Evolutionary conservation across 2,888 invertebrate genomes (phyloP).

Genomic region (Monoplex corrugatus): DNA sequence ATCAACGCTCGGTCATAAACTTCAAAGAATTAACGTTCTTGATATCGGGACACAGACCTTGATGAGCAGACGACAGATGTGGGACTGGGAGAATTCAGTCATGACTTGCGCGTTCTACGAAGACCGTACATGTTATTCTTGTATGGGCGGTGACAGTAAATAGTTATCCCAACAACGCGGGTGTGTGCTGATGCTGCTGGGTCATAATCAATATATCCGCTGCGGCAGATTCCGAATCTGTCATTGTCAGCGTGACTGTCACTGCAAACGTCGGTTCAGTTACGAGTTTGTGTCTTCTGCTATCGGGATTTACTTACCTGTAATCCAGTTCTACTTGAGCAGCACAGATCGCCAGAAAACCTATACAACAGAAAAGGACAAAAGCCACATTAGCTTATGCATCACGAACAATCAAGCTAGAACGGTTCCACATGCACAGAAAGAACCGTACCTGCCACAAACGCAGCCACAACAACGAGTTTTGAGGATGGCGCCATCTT

Average conservation of each 20-base stretch:
- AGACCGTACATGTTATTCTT: neutral
- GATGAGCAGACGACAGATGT: too few relatives aligned
- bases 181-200: neutral
- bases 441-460: constrained; percentile 18
- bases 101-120: neutral
- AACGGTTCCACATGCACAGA: neutral
- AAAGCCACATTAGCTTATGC: neutral
- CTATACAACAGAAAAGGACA: constrained; percentile 57
- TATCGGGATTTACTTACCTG: constrained; percentile 78
- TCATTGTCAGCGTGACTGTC: too few relatives aligned
- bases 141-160: neutral
- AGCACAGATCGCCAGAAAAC: constrained; percentile 49
- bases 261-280: neutral
- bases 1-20: too few relatives aligned
- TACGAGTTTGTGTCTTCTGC: neutral
- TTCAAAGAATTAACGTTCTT: too few relatives aligned
- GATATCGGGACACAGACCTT: too few relatives aligned
- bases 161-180: neutral
- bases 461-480: constrained; percentile 43
- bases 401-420: neutral
- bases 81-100: too few relatives aligned
- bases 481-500: constrained; percentile 71
- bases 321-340: constrained; percentile 90
- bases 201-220: constrained; percentile 9
- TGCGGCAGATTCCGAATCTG: neutral